Percentiles rank a stretch among this genome's conserved stretches.
phyloP scores from a whole-genome alignment of 2,888 invertebrate species.

The Onchidella celtica region DNA sequence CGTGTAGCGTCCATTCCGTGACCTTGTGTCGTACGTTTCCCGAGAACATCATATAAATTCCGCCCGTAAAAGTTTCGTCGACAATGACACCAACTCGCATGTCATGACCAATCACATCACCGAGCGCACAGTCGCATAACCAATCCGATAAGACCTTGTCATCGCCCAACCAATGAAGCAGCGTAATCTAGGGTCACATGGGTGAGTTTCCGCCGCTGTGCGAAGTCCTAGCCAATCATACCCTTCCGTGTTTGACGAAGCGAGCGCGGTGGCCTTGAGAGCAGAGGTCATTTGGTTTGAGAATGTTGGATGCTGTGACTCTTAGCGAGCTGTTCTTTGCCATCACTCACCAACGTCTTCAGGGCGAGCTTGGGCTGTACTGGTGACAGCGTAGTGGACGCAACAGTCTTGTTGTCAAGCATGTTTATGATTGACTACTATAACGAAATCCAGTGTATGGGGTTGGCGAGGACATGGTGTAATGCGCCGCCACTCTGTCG shows the following conservation, averaged over 20 bases:
- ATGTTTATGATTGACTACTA: too few species aligned
- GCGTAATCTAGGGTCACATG: background rate
- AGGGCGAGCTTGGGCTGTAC: too few species aligned
- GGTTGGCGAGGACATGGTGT: too few species aligned
- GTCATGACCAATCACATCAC: background rate
- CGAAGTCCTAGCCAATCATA: background rate
- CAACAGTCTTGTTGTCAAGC: too few species aligned
- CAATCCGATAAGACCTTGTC: background rate
- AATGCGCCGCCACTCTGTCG: too few species aligned
- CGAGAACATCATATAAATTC: background rate
- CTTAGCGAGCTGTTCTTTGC: background rate
- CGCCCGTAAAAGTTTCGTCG: background rate
- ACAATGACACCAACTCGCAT: background rate
- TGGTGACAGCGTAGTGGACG: too few species aligned
- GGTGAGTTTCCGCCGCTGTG: background rate
- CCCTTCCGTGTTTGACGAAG: background rate
- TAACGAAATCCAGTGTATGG: too few species aligned
- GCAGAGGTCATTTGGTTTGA: background rate
- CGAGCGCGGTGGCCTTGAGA: background rate
- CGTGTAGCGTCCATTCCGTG: too few species aligned
- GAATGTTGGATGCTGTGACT: background rate
- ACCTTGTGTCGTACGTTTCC: too few species aligned
- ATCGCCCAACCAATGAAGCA: background rate
- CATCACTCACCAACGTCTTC: too few species aligned
- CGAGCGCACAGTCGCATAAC: background rate